Evolutionary conservation across 2,888 invertebrate species (phyloP).

Genomic region (Ellobium chinense): DNA sequence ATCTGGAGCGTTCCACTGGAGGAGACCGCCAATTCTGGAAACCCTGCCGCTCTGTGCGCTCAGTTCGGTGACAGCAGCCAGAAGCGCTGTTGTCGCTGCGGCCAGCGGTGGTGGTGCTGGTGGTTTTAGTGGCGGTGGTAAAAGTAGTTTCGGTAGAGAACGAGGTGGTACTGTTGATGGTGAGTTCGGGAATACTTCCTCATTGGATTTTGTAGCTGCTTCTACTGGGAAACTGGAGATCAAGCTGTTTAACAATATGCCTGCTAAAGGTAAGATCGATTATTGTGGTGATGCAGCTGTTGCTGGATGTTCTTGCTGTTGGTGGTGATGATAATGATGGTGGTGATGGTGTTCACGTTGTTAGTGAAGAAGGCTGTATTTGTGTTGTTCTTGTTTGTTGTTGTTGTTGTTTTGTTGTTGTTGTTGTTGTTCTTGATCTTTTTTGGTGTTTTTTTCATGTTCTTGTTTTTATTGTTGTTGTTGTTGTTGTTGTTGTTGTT

Average conservation of each 20-base stretch:
- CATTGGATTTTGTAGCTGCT: constrained; percentile 4
- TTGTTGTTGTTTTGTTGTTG: background rate
- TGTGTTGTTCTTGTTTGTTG: too few relatives aligned
- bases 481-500: too few relatives aligned
- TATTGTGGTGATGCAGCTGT: background rate
- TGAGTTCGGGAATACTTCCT: background rate
- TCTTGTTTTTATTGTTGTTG: background rate
- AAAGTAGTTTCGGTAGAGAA: background rate
- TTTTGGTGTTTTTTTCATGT: too few relatives aligned
- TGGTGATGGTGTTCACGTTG: too few relatives aligned
- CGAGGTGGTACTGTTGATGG: background rate
- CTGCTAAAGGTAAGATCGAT: constrained; percentile 34
- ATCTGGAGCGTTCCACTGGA: too few relatives aligned
- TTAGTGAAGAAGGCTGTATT: too few relatives aligned
- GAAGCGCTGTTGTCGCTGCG: background rate
- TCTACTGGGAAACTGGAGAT: constrained; percentile 18
- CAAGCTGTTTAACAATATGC: constrained; percentile 26
- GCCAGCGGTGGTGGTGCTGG: background rate
- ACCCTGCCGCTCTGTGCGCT: background rate
- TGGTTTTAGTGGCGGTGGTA: background rate
- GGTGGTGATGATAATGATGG: too few relatives aligned
- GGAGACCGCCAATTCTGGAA: constrained; percentile 14
- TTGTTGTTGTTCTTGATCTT: background rate
- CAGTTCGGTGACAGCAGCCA: background rate
- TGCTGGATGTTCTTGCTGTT: too few relatives aligned